Conservation (phyloP, 2,797 vertebrate species). For the Natrix natrix region DNA sequence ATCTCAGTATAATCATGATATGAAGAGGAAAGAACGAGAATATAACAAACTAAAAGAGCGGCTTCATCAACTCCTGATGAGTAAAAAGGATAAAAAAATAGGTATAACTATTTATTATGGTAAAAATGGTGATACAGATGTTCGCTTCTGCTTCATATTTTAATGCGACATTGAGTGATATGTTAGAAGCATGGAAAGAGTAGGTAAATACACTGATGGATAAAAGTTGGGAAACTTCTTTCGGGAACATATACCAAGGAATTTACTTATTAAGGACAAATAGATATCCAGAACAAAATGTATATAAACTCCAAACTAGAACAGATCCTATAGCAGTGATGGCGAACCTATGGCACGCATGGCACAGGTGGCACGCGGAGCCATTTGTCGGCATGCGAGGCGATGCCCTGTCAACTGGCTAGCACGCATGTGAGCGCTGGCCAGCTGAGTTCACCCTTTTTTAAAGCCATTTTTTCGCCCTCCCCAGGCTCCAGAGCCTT, state of each 20-base stretch:
- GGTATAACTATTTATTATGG: conserved; percentile 69
- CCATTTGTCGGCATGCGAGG: too few species aligned
- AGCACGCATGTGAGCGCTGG: too few species aligned
- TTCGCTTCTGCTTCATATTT: background rate
- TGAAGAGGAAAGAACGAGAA: conserved; percentile 95
- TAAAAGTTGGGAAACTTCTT: background rate
- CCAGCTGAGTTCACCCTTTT: too few species aligned
- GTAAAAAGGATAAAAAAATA: conserved; percentile 91
- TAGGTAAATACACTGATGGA: background rate
- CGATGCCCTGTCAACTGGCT: too few species aligned
- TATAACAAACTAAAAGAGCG: conserved; percentile 91
- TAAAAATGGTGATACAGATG: background rate
- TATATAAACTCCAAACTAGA: background rate
- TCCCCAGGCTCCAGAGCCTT: too few species aligned
- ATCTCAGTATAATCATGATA: conserved; percentile 93
- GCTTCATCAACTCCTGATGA: conserved; percentile 89
- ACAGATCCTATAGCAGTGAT: background rate
- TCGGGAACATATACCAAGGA: too few species aligned
- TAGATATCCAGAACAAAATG: too few species aligned
- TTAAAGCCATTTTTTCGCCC: too few species aligned
- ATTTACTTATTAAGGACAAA: background rate
- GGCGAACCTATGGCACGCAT: too few species aligned
- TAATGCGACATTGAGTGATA: background rate
- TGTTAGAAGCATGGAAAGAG: background rate
- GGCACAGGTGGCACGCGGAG: too few species aligned